Conservation (phyloP, 2,888 invertebrate species). For the Xestia ashworthii region DNA sequence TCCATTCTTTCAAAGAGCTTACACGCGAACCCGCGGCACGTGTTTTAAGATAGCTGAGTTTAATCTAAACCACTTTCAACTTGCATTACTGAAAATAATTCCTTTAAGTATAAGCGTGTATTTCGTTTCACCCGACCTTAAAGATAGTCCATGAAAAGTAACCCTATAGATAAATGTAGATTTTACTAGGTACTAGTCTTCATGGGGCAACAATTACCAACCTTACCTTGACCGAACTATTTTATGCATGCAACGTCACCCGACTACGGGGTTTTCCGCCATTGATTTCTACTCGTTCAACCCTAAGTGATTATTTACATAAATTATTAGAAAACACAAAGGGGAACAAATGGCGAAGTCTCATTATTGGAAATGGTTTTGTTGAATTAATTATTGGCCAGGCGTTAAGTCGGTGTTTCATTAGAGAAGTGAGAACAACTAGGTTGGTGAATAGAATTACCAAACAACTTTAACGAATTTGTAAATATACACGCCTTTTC, state of each 20-base stretch:
- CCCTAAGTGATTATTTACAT: slow-evolving; percentile 37
- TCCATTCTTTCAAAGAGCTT: slow-evolving; percentile 3
- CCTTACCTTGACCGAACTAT: slow-evolving; percentile 54
- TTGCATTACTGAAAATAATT: slow-evolving; percentile 20
- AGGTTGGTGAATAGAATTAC: background rate
- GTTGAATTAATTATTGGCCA: slow-evolving; percentile 49
- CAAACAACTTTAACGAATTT: background rate
- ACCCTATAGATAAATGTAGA: background rate
- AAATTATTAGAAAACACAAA: slow-evolving; percentile 30
- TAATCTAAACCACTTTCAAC: slow-evolving; percentile 9
- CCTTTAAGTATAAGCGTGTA: slow-evolving; percentile 6
- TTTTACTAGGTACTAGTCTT: slow-evolving; percentile 8
- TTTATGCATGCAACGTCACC: slow-evolving; percentile 43
- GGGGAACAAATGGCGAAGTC: slow-evolving; percentile 3
- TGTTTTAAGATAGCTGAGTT: background rate
- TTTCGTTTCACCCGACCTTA: slow-evolving; percentile 12
- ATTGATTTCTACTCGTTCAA: slow-evolving; percentile 47
- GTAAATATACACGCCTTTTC: background rate
- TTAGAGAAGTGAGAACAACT: slow-evolving; percentile 12
- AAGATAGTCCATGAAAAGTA: slow-evolving; percentile 19
- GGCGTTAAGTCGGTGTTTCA: slow-evolving; percentile 25
- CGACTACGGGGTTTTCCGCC: slow-evolving; percentile 15
- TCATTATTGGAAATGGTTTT: slow-evolving; percentile 51
- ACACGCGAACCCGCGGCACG: slow-evolving; percentile 2
- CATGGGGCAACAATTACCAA: slow-evolving; percentile 34